A percentile compares a stretch with the other conserved stretches of the same genome.
Evolutionary conservation across 2,113 vertebrate genomes (phyloP).

Genomic region (Campylomormyrus tamandua): DNA sequence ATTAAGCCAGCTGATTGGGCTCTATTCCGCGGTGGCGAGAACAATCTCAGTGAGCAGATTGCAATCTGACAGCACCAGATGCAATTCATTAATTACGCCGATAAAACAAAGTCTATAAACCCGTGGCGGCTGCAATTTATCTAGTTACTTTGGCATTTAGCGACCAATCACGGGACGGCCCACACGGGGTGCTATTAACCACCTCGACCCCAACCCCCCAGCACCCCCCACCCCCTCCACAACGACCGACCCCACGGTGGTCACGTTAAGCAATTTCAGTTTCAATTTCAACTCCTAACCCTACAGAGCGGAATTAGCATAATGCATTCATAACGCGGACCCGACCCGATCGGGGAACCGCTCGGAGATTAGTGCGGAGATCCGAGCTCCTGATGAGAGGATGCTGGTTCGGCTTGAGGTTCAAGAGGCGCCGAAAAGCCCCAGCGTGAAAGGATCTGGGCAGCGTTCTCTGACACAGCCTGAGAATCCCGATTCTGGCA

Average conservation of each 20-base stretch:
- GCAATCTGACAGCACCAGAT: slow-evolving; percentile 68
- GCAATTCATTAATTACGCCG: slow-evolving; percentile 69
- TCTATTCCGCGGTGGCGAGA: slow-evolving; percentile 56
- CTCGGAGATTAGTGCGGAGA: background rate
- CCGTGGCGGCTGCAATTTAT: slow-evolving; percentile 36
- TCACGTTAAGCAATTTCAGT: slow-evolving; percentile 16
- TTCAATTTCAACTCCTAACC: slow-evolving; percentile 18
- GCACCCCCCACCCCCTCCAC: background rate
- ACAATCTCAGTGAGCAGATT: slow-evolving; percentile 62
- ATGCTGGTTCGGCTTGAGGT: background rate
- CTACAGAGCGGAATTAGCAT: background rate
- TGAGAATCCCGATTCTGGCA: background rate
- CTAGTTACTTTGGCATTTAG: slow-evolving; percentile 49
- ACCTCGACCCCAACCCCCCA: background rate
- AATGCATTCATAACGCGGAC: slow-evolving; percentile 11
- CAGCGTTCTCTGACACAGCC: background rate
- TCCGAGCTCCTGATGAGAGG: background rate
- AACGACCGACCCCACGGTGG: background rate
- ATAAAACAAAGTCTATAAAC: slow-evolving; percentile 47
- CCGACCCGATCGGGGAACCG: background rate
- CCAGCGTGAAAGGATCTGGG: background rate
- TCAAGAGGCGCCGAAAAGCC: background rate
- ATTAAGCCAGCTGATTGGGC: slow-evolving; percentile 64
- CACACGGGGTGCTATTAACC: background rate
- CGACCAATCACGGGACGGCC: slow-evolving; percentile 11